phyloP scores from a whole-genome alignment of 2,113 vertebrate genomes.

The Aegypius monachus region DNA sequence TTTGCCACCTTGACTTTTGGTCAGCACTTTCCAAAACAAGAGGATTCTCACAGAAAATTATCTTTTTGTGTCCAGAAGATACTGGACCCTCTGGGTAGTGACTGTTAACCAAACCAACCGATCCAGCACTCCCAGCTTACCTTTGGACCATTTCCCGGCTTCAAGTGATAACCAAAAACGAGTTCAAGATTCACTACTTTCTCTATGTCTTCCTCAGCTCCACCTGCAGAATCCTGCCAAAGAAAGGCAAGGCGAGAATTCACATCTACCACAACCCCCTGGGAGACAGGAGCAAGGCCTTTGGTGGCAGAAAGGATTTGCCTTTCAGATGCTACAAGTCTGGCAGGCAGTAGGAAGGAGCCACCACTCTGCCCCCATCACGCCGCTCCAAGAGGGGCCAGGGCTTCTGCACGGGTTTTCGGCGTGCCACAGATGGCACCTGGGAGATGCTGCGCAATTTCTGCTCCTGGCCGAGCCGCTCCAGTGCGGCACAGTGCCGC shows the following conservation, averaged over 20 bases:
- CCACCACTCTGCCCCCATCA: neutral
- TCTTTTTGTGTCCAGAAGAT: neutral
- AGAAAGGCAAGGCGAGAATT: neutral
- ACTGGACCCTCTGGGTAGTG: neutral
- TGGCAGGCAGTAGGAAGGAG: neutral
- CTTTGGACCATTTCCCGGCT: conserved; percentile 84
- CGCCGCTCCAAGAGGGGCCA: neutral
- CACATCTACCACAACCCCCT: neutral
- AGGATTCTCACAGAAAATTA: neutral
- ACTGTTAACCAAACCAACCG: neutral
- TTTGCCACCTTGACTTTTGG: neutral
- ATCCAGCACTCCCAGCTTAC: conserved; percentile 67
- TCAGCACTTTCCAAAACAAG: neutral
- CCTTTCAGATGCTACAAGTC: neutral
- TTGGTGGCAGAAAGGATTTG: neutral
- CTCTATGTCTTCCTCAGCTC: conserved; percentile 78
- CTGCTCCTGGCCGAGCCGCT: neutral
- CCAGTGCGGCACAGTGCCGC: fast-evolving
- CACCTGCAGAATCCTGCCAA: conserved; percentile 80
- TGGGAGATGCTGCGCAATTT: neutral
- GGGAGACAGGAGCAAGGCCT: neutral
- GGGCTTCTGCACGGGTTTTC: neutral
- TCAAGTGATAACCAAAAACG: conserved; percentile 96
- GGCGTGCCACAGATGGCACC: fast-evolving
- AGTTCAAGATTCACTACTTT: conserved; percentile 92